phyloP scores from a whole-genome alignment of 2,888 invertebrate species.

The Atethmia centrago region DNA sequence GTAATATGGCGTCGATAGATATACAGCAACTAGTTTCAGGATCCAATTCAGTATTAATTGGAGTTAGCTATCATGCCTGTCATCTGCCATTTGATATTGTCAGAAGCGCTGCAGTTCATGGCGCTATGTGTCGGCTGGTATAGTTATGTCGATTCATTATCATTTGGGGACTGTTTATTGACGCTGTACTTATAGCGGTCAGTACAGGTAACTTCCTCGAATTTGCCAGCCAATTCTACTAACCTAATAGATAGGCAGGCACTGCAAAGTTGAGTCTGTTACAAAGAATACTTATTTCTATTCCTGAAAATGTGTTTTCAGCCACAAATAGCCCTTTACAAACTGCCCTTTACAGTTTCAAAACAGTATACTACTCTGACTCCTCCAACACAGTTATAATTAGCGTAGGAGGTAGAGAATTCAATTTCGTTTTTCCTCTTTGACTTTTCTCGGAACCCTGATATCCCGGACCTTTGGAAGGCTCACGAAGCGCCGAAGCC shows the following conservation, averaged over 20 bases:
- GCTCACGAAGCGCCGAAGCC: neutral
- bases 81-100: constrained; percentile 9
- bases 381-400: neutral
- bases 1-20: constrained; percentile 20
- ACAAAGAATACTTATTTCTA: neutral
- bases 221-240: neutral
- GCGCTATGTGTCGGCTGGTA: neutral
- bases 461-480: neutral
- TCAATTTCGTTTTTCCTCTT: neutral
- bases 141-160: neutral
- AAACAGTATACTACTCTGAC: neutral
- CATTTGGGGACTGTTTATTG: neutral
- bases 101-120: neutral
- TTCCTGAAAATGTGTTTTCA: neutral
- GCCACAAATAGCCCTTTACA: neutral
- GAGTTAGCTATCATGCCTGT: neutral
- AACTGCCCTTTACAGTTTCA: neutral
- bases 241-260: neutral
- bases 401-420: neutral
- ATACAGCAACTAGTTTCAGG: constrained; percentile 6
- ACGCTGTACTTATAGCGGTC: neutral
- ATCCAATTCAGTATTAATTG: constrained; percentile 8
- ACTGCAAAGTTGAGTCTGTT: too few relatives aligned
- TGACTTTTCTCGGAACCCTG: too few relatives aligned
- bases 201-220: neutral